Evolutionary conservation across 1,140 invertebrate species (phyloP).

Genomic region (Monomorium pharaonis): DNA sequence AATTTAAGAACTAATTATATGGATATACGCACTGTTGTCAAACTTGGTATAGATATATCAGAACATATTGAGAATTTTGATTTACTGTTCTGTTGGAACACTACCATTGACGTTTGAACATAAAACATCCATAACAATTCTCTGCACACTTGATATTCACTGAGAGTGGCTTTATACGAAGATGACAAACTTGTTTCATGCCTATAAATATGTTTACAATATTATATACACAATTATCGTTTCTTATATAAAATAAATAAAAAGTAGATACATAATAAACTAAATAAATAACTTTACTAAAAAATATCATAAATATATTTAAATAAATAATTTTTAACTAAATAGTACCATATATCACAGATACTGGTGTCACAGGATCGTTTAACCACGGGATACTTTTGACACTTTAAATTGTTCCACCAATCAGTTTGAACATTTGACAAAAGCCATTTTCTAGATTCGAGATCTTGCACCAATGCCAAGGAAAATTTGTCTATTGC

Average conservation of each 20-base stretch:
- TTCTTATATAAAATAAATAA: conserved; percentile 31
- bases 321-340: background rate
- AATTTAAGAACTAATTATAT: background rate
- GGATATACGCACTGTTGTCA: conserved; percentile 75
- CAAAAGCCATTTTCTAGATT: conserved; percentile 80
- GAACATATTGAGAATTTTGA: conserved; percentile 73
- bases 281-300: conserved; percentile 9
- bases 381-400: conserved; percentile 75
- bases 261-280: too few relatives aligned
- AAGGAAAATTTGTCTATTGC: conserved; percentile 63
- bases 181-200: conserved; percentile 72
- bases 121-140: conserved; percentile 84
- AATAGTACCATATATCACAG: conserved; percentile 77
- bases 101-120: conserved; percentile 73
- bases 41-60: conserved; percentile 82
- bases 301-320: background rate
- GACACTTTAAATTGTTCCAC: conserved; percentile 81
- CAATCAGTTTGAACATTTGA: conserved; percentile 81
- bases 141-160: conserved; percentile 81
- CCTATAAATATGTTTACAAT: conserved; percentile 63
- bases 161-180: conserved; percentile 73
- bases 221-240: background rate
- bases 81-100: conserved; percentile 76
- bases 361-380: conserved; percentile 77
- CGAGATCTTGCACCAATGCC: conserved; percentile 70